Percentiles rank a stretch among this genome's conserved stretches.
Evolutionary conservation across 2,113 vertebrate species (phyloP).

Genomic region (Heterotilapia buettikoferi): DNA sequence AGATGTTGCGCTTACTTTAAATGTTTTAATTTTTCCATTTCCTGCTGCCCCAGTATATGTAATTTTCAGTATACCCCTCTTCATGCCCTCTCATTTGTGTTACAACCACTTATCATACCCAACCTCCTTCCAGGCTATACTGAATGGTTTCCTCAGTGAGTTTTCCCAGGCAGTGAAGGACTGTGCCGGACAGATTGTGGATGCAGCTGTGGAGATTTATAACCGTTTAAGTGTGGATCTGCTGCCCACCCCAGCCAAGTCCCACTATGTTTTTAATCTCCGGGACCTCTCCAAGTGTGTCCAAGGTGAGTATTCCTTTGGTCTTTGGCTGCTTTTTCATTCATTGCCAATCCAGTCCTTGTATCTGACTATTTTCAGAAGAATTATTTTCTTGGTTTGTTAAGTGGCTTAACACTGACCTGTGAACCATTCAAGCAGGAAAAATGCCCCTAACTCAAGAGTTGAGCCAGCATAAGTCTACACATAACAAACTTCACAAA

Average conservation of each 20-base stretch:
- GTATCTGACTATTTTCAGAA: neutral
- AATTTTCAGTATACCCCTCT: neutral
- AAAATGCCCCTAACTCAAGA: fast-evolving
- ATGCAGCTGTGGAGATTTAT: constrained; percentile 85
- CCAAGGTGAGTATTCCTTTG: constrained; percentile 69
- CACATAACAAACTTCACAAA: neutral
- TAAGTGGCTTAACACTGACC: neutral
- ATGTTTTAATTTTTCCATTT: neutral
- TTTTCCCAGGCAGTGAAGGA: constrained; percentile 75
- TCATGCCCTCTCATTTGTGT: neutral
- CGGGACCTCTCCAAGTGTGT: constrained; percentile 86
- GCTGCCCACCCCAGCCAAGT: constrained; percentile 86
- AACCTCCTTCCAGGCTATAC: constrained; percentile 71
- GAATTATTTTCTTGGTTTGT: neutral
- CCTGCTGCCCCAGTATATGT: neutral
- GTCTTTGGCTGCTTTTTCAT: neutral
- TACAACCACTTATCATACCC: neutral
- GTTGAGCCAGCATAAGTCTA: neutral
- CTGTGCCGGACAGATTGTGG: constrained; percentile 73
- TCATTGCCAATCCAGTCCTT: neutral
- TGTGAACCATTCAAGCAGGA: neutral
- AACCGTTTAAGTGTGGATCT: constrained; percentile 82
- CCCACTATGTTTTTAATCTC: constrained; percentile 88
- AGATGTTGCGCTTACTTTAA: neutral
- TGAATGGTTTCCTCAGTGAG: constrained; percentile 78